Conservation (phyloP, 1,140 invertebrate species). For the Frieseomelitta varia region DNA sequence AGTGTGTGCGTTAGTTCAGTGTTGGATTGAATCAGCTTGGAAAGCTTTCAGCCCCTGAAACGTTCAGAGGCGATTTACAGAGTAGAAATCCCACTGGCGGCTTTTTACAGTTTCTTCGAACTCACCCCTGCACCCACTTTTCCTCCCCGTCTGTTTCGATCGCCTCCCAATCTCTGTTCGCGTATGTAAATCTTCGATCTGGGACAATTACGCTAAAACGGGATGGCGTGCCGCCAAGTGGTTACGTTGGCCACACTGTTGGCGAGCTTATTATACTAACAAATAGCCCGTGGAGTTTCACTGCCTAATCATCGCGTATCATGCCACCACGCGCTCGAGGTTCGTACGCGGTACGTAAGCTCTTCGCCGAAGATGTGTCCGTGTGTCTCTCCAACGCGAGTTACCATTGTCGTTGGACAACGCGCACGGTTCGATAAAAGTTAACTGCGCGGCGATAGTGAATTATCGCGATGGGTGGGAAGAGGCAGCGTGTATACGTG, state of each 20-base stretch:
- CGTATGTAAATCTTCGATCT: slow-evolving; percentile 80
- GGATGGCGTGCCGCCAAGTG: slow-evolving; percentile 80
- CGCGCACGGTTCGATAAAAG: background rate
- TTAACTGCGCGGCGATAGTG: background rate
- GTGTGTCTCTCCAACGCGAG: background rate
- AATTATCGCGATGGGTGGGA: background rate
- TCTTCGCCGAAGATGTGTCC: slow-evolving; percentile 42
- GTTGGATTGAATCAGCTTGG: too few species aligned
- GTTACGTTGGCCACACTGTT: slow-evolving; percentile 80
- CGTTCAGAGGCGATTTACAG: background rate
- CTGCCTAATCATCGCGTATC: slow-evolving; percentile 81
- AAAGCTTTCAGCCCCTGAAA: background rate
- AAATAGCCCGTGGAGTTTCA: slow-evolving; percentile 80
- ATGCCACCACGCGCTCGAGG: slow-evolving; percentile 74
- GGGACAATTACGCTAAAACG: slow-evolving; percentile 81
- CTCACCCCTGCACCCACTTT: background rate
- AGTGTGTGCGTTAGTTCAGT: too few species aligned
- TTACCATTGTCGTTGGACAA: background rate
- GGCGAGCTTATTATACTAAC: slow-evolving; percentile 81
- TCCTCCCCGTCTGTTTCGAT: background rate
- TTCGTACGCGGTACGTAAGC: slow-evolving; percentile 15
- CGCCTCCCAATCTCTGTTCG: slow-evolving; percentile 53
- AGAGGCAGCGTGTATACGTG: background rate
- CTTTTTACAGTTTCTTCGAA: slow-evolving; percentile 45
- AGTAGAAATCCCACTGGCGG: slow-evolving; percentile 10